Base-by-base conservation (phyloP, 64 coral and sea anemone genomes). In the Montipora cactus region DNA sequence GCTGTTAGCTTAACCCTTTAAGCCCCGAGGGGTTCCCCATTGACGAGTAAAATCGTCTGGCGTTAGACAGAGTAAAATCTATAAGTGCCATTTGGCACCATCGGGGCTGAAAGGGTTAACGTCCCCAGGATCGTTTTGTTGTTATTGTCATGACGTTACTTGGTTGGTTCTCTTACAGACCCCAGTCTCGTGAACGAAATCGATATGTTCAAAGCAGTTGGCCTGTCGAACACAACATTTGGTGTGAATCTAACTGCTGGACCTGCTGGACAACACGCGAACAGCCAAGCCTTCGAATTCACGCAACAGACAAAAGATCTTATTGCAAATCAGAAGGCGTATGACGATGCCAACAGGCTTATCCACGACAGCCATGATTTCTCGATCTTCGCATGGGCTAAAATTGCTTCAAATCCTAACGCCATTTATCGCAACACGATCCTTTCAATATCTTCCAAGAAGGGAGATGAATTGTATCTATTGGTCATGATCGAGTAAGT, bases 301-400 rank as follows among this genome's bases (percentile, higher is more conserved):
- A 80, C 87, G 3, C 0, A 0, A 2, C 1, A 14, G 1, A 75
- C 80, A 4, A 4, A 16, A 22, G 0, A 90, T n/a, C 75, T 96
- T 12, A 78, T 93, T 23, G 87, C 95, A 22, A 87, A 53, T 61
- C 47, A 89, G 79, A 16, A 87, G 23, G 95, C 89, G 10, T 59
- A 80, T 69, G 44, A 64, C 7, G 59, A 93, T 14, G 87, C 80
- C 12, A 20, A 75, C 10, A 91, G 80, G 22, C 67, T 96, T 6
- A 90, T 93, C 73, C 61, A 79, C 23, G 9, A 79, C 4, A 96
- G 95, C 37, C 61, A 81, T 22, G 95, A 96, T 80, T 96, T 96
- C 44, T 66, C 68, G 12, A 87, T 96, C 10, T 87, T 79, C 21
- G 95, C 95, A 11, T 96, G 78, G 59, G 57, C 51, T 2, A 96